These are phyloP conservation scores for Ellobius talpinus DNA, from an alignment of 2,113 vertebrate species.

Conservation along the genomic window DNA sequence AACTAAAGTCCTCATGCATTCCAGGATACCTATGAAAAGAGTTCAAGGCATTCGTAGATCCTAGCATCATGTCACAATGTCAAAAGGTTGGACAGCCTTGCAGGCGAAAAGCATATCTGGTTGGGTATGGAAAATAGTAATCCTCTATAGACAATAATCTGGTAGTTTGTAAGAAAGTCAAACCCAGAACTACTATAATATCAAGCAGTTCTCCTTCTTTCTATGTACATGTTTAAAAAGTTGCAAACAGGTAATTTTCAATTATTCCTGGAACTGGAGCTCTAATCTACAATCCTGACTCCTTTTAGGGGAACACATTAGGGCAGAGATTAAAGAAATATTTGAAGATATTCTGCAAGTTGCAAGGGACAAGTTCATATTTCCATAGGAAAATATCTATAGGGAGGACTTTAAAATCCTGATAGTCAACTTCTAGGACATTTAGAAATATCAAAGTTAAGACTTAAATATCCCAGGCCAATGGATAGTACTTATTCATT, in stretches of 20 bases:
- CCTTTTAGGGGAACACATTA: not conserved
- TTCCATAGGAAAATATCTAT: not conserved
- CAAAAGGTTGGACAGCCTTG: not conserved
- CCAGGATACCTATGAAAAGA: not conserved
- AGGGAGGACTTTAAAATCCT: not conserved
- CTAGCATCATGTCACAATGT: not conserved
- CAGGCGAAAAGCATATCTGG: not conserved
- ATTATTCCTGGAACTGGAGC: not conserved
- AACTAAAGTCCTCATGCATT: not conserved
- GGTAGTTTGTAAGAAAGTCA: not conserved
- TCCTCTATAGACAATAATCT: not conserved
- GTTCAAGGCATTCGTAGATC: not conserved
- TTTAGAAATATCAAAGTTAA: conserved; percentile 22
- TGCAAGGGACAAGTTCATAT: not conserved
- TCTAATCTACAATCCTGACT: not conserved
- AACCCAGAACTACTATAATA: not conserved
- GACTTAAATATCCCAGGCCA: not conserved
- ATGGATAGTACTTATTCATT: not conserved
- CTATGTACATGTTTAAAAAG: not conserved
- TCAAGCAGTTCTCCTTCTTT: not conserved
- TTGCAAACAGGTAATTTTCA: not conserved
- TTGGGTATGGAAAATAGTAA: not conserved
- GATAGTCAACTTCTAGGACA: conserved; percentile 1
- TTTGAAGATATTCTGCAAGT: not conserved
- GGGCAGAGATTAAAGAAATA: not conserved